These are phyloP conservation scores for Florisuga fusca DNA, from an alignment of 2,797 vertebrate species.

Conservation along the genomic window DNA sequence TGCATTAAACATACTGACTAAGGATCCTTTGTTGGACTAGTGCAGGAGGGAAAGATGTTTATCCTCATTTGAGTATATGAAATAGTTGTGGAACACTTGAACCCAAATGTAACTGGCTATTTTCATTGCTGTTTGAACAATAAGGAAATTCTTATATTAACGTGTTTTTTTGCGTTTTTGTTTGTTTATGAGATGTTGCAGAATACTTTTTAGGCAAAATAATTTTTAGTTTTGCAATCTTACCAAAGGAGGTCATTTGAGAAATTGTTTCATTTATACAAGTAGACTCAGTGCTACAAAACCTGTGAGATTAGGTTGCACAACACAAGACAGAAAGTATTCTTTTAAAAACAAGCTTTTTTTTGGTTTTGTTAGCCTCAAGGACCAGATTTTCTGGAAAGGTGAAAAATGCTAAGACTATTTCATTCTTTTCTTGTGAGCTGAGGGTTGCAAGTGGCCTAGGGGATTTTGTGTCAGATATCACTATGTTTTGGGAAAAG, in stretches of 20 bases:
- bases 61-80: background rate
- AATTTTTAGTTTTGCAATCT: background rate
- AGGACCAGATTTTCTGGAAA: constrained; percentile 66
- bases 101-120: background rate
- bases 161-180: background rate
- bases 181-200: background rate
- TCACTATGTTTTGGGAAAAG: background rate
- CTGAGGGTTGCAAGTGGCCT: background rate
- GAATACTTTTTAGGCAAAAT: background rate
- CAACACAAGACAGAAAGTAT: background rate
- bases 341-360: background rate
- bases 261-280: background rate
- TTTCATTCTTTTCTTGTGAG: constrained; percentile 41
- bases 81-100: background rate
- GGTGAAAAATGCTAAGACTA: background rate
- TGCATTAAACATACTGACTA: background rate
- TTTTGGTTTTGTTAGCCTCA: background rate
- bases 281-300: background rate
- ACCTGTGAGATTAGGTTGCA: background rate
- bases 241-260: background rate
- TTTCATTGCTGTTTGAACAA: background rate
- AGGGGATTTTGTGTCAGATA: background rate
- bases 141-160: background rate
- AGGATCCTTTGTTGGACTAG: background rate
- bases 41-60: background rate